phyloP scores from a whole-genome alignment of 2,888 invertebrate species.

The Zaprionus bogoriensis region DNA sequence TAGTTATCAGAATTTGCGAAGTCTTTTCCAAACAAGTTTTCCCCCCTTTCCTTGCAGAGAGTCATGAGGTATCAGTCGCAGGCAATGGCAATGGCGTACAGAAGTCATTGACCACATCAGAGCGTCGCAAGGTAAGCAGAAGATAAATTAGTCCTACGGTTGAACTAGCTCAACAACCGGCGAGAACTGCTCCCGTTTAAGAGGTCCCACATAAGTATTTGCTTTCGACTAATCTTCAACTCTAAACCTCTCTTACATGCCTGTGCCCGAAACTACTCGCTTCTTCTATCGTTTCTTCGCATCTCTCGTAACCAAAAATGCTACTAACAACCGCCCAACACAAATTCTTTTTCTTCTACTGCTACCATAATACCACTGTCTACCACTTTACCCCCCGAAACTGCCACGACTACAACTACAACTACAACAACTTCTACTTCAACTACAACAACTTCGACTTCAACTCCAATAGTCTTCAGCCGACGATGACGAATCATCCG shows the following conservation, averaged over 20 bases:
- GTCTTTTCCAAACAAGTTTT: no score
- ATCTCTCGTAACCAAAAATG: no score
- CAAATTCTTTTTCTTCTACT: constrained; percentile 21
- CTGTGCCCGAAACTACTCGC: constrained; percentile 63
- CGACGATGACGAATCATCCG: constrained; percentile 82
- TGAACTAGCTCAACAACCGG: neutral
- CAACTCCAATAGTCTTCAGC: constrained; percentile 73
- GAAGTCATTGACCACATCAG: constrained; percentile 91
- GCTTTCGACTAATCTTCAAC: constrained; percentile 40
- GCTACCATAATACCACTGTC: constrained; percentile 23
- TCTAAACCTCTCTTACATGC: constrained; percentile 56
- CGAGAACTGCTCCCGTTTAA: no score
- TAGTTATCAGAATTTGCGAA: no score
- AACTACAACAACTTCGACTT: constrained; percentile 40
- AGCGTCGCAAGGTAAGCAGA: constrained; percentile 86
- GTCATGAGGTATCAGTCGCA: constrained; percentile 39
- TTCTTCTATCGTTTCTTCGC: constrained; percentile 29
- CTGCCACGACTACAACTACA: constrained; percentile 38
- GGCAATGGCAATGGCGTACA: constrained; percentile 81
- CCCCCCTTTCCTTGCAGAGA: constrained; percentile 31
- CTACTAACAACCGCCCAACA: constrained; percentile 47
- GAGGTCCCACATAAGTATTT: no score
- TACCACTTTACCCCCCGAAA: constrained; percentile 30
- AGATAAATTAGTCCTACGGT: neutral
- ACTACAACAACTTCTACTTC: constrained; percentile 29